Evolutionary conservation across 2,113 vertebrate genomes (phyloP).

Genomic region (Equus quagga): DNA sequence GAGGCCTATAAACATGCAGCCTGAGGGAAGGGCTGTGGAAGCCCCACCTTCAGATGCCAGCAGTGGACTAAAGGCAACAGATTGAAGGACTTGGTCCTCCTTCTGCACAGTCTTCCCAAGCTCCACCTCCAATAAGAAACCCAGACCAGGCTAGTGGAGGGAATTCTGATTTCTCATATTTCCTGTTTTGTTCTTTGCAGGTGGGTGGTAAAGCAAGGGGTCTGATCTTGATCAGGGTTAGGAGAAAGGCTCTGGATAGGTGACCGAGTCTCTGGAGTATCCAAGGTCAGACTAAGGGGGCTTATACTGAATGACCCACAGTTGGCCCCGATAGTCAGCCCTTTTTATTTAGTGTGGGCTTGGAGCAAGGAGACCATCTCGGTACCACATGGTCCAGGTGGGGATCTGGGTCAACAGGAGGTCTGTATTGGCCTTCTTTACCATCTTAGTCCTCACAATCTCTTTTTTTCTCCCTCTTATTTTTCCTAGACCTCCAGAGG

Average conservation of each 20-base stretch:
- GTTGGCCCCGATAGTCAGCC: not conserved
- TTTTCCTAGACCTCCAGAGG: conserved; percentile 64
- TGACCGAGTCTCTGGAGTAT: not conserved
- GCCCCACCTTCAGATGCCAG: not conserved
- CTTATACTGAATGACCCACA: not conserved
- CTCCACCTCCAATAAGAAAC: not conserved
- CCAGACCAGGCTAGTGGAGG: not conserved
- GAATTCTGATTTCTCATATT: not conserved
- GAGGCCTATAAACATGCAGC: not conserved
- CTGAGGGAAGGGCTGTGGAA: not conserved
- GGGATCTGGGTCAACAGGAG: not conserved
- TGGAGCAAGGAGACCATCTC: not conserved
- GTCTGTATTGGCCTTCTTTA: not conserved
- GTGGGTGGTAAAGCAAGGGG: not conserved
- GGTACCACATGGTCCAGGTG: not conserved
- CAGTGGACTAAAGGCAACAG: not conserved
- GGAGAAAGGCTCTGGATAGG: not conserved
- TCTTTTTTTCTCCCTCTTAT: not conserved
- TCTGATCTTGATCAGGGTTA: not conserved
- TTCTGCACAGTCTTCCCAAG: not conserved
- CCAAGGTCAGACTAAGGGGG: not conserved
- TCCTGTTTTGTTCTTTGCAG: conserved; percentile 16
- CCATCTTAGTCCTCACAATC: not conserved
- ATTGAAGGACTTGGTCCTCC: not conserved
- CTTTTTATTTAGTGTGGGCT: not conserved